Percentiles rank a stretch among this genome's conserved stretches.
phyloP scores from a whole-genome alignment of 2,888 invertebrate species.

The Scaptomyza polygonia region DNA sequence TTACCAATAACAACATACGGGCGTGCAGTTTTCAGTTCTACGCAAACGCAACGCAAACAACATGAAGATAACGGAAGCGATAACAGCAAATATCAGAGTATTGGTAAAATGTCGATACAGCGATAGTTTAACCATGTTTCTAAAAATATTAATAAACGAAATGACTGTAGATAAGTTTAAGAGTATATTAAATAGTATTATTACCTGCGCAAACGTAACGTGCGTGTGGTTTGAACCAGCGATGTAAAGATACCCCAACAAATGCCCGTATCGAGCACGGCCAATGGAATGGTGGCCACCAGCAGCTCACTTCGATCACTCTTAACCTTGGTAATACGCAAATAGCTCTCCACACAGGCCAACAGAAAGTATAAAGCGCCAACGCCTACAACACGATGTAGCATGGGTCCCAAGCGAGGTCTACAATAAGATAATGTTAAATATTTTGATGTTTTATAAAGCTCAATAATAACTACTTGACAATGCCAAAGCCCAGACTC shows the following conservation, averaged over 20 bases:
- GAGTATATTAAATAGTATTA: no score
- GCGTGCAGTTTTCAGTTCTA: conserved; percentile 90
- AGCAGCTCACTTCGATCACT: conserved; percentile 87
- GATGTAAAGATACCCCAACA: conserved; percentile 98
- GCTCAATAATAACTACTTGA: conserved; percentile 88
- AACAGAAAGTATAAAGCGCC: conserved; percentile 93
- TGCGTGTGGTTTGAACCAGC: conserved; percentile 94
- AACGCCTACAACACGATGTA: conserved; percentile 94
- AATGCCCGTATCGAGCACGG: conserved; percentile 93
- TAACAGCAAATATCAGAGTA: conserved; percentile 94
- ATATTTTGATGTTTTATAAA: background rate
- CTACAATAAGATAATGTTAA: conserved; percentile 81
- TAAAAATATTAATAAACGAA: conserved; percentile 82
- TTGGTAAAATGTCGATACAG: conserved; percentile 97
- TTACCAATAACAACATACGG: conserved; percentile 84
- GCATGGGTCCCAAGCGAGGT: conserved; percentile 93
- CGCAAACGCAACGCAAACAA: conserved; percentile 95
- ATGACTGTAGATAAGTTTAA: background rate
- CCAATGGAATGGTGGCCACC: conserved; percentile 93
- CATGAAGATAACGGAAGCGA: conserved; percentile 96
- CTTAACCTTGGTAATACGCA: conserved; percentile 89
- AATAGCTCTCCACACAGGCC: conserved; percentile 93
- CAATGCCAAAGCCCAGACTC: conserved; percentile 97
- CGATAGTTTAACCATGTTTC: conserved; percentile 95
- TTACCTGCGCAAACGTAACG: conserved; percentile 91